Conservation (phyloP, 2,113 vertebrate genomes). For the Pristiophorus japonicus region DNA sequence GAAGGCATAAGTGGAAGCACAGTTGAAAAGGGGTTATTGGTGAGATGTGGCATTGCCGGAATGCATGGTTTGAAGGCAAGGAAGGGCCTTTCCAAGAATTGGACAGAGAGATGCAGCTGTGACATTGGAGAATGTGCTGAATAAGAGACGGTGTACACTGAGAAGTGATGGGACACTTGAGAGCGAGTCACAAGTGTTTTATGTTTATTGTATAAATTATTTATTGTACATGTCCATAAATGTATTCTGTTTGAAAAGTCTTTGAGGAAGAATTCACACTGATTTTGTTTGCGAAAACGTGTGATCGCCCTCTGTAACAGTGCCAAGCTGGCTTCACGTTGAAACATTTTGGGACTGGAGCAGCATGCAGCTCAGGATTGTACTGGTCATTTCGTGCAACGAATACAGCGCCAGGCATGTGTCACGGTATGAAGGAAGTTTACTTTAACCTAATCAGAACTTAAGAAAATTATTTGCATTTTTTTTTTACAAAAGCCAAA, state of each 20-base stretch:
- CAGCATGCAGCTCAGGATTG: neutral
- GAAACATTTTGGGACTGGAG: neutral
- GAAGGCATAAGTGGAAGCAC: neutral
- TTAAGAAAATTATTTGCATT: neutral
- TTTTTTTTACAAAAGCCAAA: no score
- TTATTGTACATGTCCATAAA: neutral
- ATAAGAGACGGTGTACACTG: neutral
- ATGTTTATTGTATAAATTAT: conserved; percentile 17
- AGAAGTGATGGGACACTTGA: neutral
- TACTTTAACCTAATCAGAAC: neutral
- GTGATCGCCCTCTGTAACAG: neutral
- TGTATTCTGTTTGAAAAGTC: conserved; percentile 18
- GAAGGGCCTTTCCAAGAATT: neutral
- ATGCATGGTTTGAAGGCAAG: neutral
- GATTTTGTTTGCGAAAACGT: neutral
- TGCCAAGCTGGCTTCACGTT: neutral
- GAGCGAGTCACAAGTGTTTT: neutral
- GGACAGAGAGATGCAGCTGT: neutral
- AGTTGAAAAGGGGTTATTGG: neutral
- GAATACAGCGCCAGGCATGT: neutral
- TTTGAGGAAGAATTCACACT: neutral
- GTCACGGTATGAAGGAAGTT: neutral
- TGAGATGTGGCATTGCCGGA: neutral
- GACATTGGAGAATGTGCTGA: neutral
- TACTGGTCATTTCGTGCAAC: neutral